phyloP scores from a whole-genome alignment of 2,797 vertebrate species.

The Malurus leucopterus region DNA sequence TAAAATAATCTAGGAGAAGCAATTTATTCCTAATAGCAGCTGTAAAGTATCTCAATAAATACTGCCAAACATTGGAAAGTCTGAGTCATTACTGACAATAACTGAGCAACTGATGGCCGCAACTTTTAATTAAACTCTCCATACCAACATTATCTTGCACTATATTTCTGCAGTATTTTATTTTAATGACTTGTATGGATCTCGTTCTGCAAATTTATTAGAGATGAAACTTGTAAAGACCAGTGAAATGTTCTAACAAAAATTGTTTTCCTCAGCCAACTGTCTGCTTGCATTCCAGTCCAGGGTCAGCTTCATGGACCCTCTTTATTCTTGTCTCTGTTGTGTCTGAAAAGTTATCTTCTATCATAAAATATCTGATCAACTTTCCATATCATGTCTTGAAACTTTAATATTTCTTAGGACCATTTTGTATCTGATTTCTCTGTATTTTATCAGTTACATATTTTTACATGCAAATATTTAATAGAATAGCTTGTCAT shows the following conservation, averaged over 20 bases:
- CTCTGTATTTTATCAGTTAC: background rate
- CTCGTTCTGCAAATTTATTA: background rate
- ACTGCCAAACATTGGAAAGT: background rate
- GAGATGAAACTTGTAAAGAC: background rate
- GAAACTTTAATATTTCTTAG: background rate
- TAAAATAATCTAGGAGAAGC: background rate
- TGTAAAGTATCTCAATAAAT: background rate
- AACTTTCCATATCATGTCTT: background rate
- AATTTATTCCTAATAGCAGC: background rate
- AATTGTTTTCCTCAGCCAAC: background rate
- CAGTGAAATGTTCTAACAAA: background rate
- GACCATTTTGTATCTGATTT: background rate
- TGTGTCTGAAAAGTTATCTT: background rate
- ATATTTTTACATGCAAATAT: background rate
- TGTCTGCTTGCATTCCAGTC: background rate
- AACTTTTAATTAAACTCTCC: slow-evolving; percentile 28
- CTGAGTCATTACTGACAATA: background rate
- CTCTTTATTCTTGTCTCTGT: background rate
- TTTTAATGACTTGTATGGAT: slow-evolving; percentile 9
- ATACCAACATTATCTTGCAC: background rate
- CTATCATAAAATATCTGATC: background rate
- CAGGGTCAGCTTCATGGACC: background rate
- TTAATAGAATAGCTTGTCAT: background rate
- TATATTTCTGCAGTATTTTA: background rate
- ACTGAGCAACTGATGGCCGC: background rate